Evolutionary conservation across 2,888 invertebrate genomes (phyloP).

Genomic region (Sepioteuthis lessoniana): DNA sequence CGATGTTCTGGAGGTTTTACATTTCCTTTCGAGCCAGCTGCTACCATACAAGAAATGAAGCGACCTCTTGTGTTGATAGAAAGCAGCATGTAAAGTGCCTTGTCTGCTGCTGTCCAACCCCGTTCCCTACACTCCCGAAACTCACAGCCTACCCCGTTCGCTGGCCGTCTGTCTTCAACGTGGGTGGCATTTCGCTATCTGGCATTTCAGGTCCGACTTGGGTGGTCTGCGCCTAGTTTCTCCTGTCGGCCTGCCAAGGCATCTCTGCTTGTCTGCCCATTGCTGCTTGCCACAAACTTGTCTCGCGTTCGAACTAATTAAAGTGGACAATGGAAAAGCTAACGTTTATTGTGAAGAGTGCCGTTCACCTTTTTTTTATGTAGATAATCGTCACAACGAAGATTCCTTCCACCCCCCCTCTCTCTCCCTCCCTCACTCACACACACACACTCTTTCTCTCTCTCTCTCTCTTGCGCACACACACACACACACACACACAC

Average conservation of each 20-base stretch:
- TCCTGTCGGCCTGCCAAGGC: conserved; percentile 5
- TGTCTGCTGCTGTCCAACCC: conserved; percentile 18
- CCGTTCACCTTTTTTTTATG: background rate
- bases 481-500: too few relatives aligned
- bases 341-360: background rate
- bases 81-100: background rate
- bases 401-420: too few relatives aligned
- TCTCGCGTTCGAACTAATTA: conserved; percentile 18
- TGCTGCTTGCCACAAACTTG: background rate
- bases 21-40: conserved; percentile 9
- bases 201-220: background rate
- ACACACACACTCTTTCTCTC: too few relatives aligned
- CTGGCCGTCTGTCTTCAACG: background rate
- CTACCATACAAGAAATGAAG: background rate
- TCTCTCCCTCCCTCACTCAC: too few relatives aligned
- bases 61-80: background rate
- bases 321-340: conserved; percentile 23
- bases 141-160: conserved; percentile 33
- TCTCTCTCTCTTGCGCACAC: too few relatives aligned
- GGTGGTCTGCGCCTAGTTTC: background rate
- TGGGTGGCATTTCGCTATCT: conserved; percentile 33
- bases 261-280: background rate
- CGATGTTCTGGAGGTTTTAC: background rate
- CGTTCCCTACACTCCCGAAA: background rate
- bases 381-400: background rate